Evolutionary conservation across 2,888 invertebrate species (phyloP).

Genomic region (Perdita meconis): DNA sequence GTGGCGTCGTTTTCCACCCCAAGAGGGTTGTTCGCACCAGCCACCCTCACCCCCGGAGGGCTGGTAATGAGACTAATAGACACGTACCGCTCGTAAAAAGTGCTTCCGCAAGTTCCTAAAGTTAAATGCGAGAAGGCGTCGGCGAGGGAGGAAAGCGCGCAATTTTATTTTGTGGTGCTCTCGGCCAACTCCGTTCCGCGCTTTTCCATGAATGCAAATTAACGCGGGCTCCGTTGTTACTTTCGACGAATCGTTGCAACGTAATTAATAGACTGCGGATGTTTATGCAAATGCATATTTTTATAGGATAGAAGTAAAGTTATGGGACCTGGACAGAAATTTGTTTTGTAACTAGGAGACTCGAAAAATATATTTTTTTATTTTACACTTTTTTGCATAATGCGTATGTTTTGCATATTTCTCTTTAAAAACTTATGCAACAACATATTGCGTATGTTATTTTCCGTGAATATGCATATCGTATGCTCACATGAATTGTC

Average conservation of each 20-base stretch:
- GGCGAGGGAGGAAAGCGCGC: conserved; percentile 11
- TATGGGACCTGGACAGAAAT: no score
- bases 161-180: conserved; percentile 62
- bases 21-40: conserved; percentile 55
- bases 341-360: no score
- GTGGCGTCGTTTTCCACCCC: conserved; percentile 72
- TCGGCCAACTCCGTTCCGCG: not conserved
- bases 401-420: no score
- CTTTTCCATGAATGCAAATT: conserved; percentile 45
- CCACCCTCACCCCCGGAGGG: conserved; percentile 47
- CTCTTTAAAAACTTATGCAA: no score
- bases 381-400: no score
- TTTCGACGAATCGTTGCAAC: conserved; percentile 31
- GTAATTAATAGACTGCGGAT: no score
- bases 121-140: conserved; percentile 59
- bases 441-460: no score
- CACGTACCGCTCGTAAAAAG: conserved; percentile 82
- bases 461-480: no score
- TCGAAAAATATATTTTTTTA: no score
- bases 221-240: conserved; percentile 23
- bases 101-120: conserved; percentile 74
- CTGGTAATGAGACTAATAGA: conserved; percentile 81
- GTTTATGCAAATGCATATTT: no score
- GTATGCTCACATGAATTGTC: no score
- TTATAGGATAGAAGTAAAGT: no score